phyloP scores from a whole-genome alignment of 2,797 vertebrate genomes.

The Antennarius maculatus region DNA sequence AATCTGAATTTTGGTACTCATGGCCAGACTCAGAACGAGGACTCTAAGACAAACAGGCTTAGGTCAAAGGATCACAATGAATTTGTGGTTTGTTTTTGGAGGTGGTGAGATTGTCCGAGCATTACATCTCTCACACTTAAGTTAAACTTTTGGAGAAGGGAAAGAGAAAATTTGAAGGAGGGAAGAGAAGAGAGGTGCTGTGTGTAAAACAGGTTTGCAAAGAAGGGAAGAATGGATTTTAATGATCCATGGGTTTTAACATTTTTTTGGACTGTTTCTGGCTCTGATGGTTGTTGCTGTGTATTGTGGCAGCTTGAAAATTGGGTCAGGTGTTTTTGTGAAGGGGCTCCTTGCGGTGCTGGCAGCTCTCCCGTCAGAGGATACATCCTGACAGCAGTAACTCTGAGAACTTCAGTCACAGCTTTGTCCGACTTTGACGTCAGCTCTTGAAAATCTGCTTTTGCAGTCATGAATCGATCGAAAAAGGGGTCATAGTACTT shows the following conservation, averaged over 20 bases:
- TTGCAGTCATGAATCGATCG: background rate
- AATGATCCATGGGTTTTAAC: conserved; percentile 30
- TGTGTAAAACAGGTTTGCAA: conserved; percentile 42
- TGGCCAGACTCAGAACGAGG: conserved; percentile 15
- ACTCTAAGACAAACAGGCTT: conserved; percentile 14
- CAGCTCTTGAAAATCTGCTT: conserved; percentile 29
- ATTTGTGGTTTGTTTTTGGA: conserved; percentile 26
- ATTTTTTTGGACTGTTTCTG: conserved; percentile 26
- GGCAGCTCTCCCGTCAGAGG: conserved; percentile 40
- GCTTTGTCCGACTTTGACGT: conserved; percentile 25
- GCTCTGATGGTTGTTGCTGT: conserved; percentile 42
- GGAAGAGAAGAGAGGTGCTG: conserved; percentile 9
- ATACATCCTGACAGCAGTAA: conserved; percentile 43
- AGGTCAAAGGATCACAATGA: conserved; percentile 8
- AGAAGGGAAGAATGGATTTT: conserved; percentile 39
- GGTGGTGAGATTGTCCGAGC: conserved; percentile 3
- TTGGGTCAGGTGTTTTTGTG: conserved; percentile 64
- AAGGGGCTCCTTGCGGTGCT: conserved; percentile 28
- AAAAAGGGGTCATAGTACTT: too few relatives aligned
- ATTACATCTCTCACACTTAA: background rate
- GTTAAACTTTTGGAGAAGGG: conserved; percentile 1
- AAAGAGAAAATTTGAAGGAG: conserved; percentile 8
- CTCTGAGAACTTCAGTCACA: conserved; percentile 30
- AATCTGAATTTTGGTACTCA: conserved; percentile 12
- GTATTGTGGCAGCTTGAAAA: conserved; percentile 50